These are phyloP conservation scores for Willowsia nigromaculata DNA, from an alignment of 2,888 invertebrate genomes.

Conservation along the genomic window DNA sequence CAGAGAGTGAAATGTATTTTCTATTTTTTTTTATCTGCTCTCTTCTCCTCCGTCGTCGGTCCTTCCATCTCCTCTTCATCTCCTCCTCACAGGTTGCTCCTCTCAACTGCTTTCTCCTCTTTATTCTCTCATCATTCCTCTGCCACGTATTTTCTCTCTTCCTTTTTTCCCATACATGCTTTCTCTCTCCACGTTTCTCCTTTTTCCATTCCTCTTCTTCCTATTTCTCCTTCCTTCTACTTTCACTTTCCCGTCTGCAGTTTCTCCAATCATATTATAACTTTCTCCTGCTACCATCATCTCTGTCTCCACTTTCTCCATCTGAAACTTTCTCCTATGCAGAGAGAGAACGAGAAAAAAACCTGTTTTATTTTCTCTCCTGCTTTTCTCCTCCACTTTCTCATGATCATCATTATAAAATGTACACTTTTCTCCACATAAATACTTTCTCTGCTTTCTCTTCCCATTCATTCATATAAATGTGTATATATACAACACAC, in stretches of 20 bases:
- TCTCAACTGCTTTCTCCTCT: not conserved
- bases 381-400: not conserved
- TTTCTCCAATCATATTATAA: too few relatives aligned
- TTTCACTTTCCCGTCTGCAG: not conserved
- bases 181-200: not conserved
- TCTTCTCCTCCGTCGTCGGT: conserved; percentile 27
- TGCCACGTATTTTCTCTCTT: not conserved
- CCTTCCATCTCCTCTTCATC: conserved; percentile 45
- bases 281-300: too few relatives aligned
- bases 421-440: not conserved
- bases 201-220: not conserved
- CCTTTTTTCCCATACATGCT: not conserved
- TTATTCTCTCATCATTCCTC: not conserved
- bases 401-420: not conserved
- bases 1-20: not conserved
- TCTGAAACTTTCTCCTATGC: conserved; percentile 1
- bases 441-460: not conserved
- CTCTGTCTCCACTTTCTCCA: not conserved
- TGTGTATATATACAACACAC: too few relatives aligned
- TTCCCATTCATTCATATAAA: not conserved
- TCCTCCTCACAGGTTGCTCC: conserved; percentile 57
- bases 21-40: not conserved
- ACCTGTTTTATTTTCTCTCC: not conserved
- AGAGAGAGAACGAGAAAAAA: not conserved
- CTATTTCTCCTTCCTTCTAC: not conserved